phyloP scores from a whole-genome alignment of 2,888 invertebrate genomes.

The Sesia apiformis region DNA sequence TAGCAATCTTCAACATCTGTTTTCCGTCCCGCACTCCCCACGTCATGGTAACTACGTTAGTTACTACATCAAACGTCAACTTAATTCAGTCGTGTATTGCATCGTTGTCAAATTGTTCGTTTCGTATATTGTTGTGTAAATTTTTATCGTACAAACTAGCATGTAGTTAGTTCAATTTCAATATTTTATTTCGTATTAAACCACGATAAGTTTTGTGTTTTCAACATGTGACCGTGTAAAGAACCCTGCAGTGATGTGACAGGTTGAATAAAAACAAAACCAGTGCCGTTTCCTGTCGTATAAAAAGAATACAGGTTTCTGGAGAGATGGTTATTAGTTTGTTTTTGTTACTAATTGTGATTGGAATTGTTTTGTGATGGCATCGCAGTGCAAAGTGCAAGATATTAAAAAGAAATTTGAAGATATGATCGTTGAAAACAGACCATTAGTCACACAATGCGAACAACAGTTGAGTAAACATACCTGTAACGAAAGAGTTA shows the following conservation, averaged over 20 bases:
- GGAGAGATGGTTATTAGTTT: background rate
- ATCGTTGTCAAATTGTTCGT: no score
- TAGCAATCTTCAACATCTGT: no score
- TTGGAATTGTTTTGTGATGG: conserved; percentile 37
- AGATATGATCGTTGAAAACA: conserved; percentile 48
- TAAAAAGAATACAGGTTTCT: conserved; percentile 8
- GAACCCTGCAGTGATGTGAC: background rate
- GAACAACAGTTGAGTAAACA: conserved; percentile 22
- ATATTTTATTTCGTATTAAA: background rate
- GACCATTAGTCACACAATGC: conserved; percentile 18
- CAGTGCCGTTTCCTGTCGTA: conserved; percentile 8
- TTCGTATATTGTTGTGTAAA: background rate
- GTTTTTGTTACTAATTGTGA: background rate
- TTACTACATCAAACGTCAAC: no score
- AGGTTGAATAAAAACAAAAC: background rate
- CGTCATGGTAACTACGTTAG: no score
- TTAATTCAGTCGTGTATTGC: no score
- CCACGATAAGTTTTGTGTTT: background rate
- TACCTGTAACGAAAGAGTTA: background rate
- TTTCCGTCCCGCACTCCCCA: no score
- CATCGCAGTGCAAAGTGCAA: conserved; percentile 71
- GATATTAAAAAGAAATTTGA: conserved; percentile 79
- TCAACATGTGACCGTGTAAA: background rate
- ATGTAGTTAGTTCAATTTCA: background rate
- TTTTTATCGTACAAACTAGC: background rate